phyloP scores from a whole-genome alignment of 2,113 vertebrate genomes.

The Salvator merianae region DNA sequence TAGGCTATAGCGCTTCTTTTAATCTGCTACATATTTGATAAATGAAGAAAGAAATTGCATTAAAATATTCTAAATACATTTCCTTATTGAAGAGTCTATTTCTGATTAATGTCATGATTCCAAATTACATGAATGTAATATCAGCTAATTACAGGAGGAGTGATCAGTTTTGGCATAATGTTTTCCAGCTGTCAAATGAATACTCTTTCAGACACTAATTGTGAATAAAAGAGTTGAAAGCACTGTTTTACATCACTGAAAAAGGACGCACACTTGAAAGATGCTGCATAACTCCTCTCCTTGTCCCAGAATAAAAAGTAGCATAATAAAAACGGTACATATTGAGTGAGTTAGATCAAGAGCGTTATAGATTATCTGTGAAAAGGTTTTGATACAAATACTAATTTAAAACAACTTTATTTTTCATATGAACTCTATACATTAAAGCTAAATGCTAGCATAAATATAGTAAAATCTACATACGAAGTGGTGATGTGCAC shows the following conservation, averaged over 20 bases:
- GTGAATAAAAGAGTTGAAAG: slow-evolving; percentile 29
- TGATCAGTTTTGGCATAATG: slow-evolving; percentile 3
- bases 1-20: background rate
- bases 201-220: background rate
- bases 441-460: background rate
- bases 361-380: background rate
- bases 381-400: background rate
- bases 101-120: background rate
- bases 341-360: background rate
- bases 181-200: background rate
- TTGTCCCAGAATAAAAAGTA: background rate
- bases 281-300: background rate
- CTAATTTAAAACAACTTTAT: background rate
- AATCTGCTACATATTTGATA: background rate
- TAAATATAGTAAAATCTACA: background rate
- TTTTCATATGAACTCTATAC: background rate
- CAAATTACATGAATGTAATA: background rate
- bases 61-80: background rate
- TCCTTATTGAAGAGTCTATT: background rate
- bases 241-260: background rate
- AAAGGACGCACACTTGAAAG: background rate
- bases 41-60: background rate
- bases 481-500: too few species aligned
- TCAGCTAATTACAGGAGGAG: background rate
- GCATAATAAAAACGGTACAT: background rate